Evolutionary conservation across 1,140 invertebrate species (phyloP).

Genomic region (Dinothrombium tinctorium): DNA sequence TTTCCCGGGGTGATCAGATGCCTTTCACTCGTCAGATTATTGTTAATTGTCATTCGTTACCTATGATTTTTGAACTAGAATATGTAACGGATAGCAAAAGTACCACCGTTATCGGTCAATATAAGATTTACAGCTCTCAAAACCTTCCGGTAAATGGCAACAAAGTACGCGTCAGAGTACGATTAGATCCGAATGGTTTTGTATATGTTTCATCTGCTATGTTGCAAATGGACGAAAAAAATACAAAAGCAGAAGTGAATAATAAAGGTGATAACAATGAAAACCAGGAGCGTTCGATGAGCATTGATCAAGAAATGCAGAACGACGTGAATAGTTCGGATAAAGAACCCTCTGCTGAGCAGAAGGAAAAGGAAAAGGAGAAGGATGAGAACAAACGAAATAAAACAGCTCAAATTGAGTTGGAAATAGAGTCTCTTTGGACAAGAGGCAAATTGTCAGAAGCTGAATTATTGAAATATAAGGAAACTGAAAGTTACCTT

Average conservation of each 20-base stretch:
- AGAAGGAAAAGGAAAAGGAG: background rate
- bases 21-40: slow-evolving; percentile 10
- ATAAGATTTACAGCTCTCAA: slow-evolving; percentile 1
- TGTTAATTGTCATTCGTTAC: slow-evolving; percentile 2
- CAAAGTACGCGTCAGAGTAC: slow-evolving; percentile 6
- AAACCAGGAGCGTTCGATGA: background rate
- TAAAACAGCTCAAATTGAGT: slow-evolving; percentile 50
- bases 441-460: slow-evolving; percentile 35
- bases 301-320: background rate
- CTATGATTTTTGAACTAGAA: slow-evolving; percentile 7
- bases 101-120: slow-evolving; percentile 3
- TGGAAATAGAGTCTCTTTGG: slow-evolving; percentile 47
- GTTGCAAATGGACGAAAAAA: slow-evolving; percentile 3
- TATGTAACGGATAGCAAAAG: slow-evolving; percentile 2
- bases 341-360: slow-evolving; percentile 39
- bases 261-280: too few relatives aligned
- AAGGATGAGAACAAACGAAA: slow-evolving; percentile 26
- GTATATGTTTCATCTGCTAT: background rate
- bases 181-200: slow-evolving; percentile 8
- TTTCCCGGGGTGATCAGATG: slow-evolving; percentile 3
- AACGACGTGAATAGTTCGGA: background rate
- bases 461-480: slow-evolving; percentile 40
- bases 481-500: slow-evolving; percentile 52
- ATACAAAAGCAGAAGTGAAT: background rate
- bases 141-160: background rate